Conservation (phyloP, 2,113 vertebrate genomes). For the Mesitornis unicolor region DNA sequence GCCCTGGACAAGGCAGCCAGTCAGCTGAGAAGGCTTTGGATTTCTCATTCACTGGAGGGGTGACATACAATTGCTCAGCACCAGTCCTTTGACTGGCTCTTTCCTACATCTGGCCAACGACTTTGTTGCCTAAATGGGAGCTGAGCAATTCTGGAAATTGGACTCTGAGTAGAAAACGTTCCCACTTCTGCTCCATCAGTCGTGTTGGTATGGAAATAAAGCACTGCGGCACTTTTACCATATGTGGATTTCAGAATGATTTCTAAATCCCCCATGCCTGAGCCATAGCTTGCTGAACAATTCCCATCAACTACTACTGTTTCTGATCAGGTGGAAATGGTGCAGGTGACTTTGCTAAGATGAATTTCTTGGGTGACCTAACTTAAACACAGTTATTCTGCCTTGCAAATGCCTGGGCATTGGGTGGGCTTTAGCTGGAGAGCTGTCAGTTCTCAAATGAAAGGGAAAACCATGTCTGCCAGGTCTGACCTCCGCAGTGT, state of each 20-base stretch:
- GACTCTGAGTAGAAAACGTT: constrained; percentile 11
- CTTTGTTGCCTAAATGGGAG: background rate
- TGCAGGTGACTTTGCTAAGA: background rate
- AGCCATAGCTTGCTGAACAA: background rate
- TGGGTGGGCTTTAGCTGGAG: background rate
- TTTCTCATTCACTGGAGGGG: background rate
- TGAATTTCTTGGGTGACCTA: background rate
- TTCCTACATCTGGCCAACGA: constrained; percentile 28
- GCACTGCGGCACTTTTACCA: background rate
- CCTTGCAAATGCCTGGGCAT: background rate
- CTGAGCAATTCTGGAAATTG: constrained; percentile 18
- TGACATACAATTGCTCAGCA: background rate
- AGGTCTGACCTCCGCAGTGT: background rate
- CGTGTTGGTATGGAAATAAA: background rate
- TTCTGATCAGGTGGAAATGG: background rate
- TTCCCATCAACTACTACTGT: background rate
- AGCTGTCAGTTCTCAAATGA: background rate
- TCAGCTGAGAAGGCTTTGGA: constrained; percentile 24
- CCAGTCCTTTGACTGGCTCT: background rate
- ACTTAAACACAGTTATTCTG: background rate
- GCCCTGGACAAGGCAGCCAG: background rate
- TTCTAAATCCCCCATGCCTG: background rate
- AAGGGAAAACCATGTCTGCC: background rate
- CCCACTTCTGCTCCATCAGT: background rate
- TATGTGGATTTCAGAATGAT: background rate